phyloP scores from a whole-genome alignment of 2,797 vertebrate genomes.

The Scolopax bukidnonensis region DNA sequence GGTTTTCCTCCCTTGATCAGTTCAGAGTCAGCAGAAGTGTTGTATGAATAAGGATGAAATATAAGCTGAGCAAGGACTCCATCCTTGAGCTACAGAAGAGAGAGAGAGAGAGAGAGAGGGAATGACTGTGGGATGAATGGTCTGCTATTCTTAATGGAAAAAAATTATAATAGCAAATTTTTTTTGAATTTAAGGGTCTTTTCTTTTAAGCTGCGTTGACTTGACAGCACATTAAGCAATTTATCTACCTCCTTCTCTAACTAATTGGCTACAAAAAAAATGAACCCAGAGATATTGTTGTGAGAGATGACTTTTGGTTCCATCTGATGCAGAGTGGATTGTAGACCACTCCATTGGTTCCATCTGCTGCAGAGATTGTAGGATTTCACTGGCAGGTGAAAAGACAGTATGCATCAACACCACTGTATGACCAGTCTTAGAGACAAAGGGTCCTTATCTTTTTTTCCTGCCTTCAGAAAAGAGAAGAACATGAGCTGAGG shows the following conservation, averaged over 20 bases:
- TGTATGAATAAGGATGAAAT: slow-evolving; percentile 19
- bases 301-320: neutral
- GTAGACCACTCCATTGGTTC: neutral
- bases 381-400: neutral
- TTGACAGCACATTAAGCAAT: neutral
- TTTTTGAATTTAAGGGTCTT: neutral
- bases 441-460: neutral
- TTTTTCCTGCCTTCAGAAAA: neutral
- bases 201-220: neutral
- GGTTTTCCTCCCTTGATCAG: slow-evolving; percentile 34
- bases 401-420: neutral
- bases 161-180: neutral
- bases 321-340: neutral
- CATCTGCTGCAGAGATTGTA: neutral
- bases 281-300: neutral
- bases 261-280: neutral
- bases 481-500: neutral
- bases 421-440: neutral
- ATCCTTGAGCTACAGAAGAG: neutral
- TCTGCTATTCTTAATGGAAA: neutral
- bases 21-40: slow-evolving; percentile 53
- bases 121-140: neutral
- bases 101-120: neutral
- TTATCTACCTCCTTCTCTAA: neutral
- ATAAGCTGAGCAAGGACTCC: slow-evolving; percentile 33